Evolutionary conservation across 2,113 vertebrate genomes (phyloP), one percentile per base, ranked within the genome.

Genomic region (Suricata suricatta): DNA sequence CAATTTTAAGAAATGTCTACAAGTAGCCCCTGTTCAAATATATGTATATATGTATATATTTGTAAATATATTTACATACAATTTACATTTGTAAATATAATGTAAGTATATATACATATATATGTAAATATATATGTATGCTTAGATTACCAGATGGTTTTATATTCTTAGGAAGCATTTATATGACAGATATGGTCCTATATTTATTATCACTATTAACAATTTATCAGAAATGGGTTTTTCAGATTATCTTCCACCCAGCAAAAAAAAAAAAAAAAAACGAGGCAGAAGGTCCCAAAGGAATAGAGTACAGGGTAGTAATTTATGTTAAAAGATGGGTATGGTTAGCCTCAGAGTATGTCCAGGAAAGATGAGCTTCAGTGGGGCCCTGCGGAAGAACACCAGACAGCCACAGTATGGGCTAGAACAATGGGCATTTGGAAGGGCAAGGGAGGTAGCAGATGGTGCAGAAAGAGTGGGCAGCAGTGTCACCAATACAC

Each of bases 131-230:
- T 41, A 31, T 5, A 33, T 6, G 63, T 44, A 63, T 54, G 9
- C 19, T 6, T 35, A 27, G 35, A 90, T 94, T 57, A 72, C 16
- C 54, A 88, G 13, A 93, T 76, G 47, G 25, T 74, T 97, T 94
- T 92, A 88, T 60, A 87, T 47, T 94, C 54, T 95, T 33, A 82
- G 54, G 17, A 95, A 92, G 41, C 25, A 86, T 79, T 74, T 79
- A 41, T 81, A n/a, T 63, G 27, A 35, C 63, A 84, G 54, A 84
- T 4, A 71, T 41, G 44, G 27, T 89, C 60, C 38, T 95, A 81
- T 95, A 87, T 90, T 35, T 27, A 60, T 95, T 50, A 71, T 88
- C 23, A 82, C 23, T 41, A 89, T 29, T 85, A 92, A 66, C 16
- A 44, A 80, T 84, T 80, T 50, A 74, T 77, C 7, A 44, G 41